Conservation (phyloP, 2,113 vertebrate genomes). For the Meles meles region DNA sequence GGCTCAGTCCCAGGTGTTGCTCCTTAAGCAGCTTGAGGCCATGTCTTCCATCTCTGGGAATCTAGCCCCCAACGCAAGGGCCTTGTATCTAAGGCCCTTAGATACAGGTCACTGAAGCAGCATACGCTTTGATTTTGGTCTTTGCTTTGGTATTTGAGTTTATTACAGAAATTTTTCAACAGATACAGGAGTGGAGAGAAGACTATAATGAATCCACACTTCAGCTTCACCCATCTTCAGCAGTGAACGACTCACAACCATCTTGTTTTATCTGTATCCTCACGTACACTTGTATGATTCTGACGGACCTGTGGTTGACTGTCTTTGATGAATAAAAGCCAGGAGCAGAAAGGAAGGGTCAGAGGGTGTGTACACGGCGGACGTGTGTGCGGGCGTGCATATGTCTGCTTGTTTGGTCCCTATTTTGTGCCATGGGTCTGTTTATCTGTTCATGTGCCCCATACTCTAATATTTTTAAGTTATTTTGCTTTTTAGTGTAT, state of each 20-base stretch:
- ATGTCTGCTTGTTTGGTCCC: neutral
- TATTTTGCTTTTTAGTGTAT: neutral
- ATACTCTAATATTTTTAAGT: neutral
- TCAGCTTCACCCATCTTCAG: neutral
- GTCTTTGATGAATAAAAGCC: neutral
- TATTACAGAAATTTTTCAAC: neutral
- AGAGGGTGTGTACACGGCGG: neutral
- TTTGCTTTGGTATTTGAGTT: neutral
- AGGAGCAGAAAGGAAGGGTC: neutral
- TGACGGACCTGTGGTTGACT: neutral
- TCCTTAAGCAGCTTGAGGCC: neutral
- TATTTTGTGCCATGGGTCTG: neutral
- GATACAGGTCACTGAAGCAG: neutral
- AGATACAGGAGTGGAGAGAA: neutral
- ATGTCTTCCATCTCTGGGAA: neutral
- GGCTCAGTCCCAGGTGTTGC: neutral
- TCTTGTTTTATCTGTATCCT: neutral
- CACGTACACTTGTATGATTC: neutral
- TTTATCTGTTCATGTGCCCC: neutral
- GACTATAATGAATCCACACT: neutral
- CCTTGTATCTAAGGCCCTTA: neutral
- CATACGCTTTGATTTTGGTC: neutral
- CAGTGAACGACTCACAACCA: neutral
- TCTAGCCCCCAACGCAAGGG: neutral
- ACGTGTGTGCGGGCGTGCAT: accelerated